Base-by-base conservation (phyloP, 1,140 invertebrate genomes). In the Aphis craccivora region DNA sequence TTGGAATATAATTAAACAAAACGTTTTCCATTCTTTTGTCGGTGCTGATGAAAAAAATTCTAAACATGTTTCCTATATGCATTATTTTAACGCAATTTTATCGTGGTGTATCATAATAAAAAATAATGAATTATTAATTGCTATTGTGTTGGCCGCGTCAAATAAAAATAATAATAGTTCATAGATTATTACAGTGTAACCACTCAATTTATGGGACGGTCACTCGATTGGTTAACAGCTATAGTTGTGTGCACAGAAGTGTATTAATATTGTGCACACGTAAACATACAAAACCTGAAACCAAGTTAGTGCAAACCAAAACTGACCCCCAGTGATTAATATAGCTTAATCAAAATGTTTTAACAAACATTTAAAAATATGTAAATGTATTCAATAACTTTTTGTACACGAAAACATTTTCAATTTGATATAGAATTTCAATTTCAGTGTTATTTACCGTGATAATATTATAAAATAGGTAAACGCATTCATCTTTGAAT, bases 1-100 rank as follows among this genome's bases (percentile, higher is more conserved):
- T 83, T 3, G 60, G 45, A 91, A 37, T 81, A 91, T n/a, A 76
- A 81, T 81, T 81, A 83, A 37, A 81, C 37, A 83, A 55, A 48
- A 8, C 76, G 76, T 91, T 91, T 91, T 51, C 90, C 67, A 51
- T 91, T 91, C 90, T 83, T 91, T 91, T 91, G 90, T 91, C 90
- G 90, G 90, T 83, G 67, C 35, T 22, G 22, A 40, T 4, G 40
- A 48, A 30, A 91, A 91, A 76, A 81, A 91, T 91, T 81, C 90
- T 40, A 9, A 91, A 23, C 90, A 48, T 18, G 90, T 81, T 76
- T 83, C 20, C 30, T 14, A 25, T 81, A 67, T 30, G 89, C 55
- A 67, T 67, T 90, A 90, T 90, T 90, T 67, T 67, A 90, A 90
- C 88, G 43, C 88, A 90, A 90, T 90, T 51, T 51, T 51, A 55